Evolutionary conservation across 2,888 invertebrate genomes (phyloP), one percentile per base, ranked within the genome.

Genomic region (Cephus spinipes): DNA sequence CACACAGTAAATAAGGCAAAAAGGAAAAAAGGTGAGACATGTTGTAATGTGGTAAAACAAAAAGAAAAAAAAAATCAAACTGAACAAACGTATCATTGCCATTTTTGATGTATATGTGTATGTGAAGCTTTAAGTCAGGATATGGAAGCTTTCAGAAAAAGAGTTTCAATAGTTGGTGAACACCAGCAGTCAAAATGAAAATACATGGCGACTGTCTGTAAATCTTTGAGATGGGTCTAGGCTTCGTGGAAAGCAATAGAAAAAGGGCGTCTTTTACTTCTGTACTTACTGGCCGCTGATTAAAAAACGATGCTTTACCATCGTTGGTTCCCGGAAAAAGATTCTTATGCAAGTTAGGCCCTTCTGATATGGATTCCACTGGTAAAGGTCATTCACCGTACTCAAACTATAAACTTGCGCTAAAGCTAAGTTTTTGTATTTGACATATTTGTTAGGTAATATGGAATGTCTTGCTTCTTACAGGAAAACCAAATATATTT

Each of bases 261-360:
- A 69, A 55, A 40, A 31, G 74, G 68, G 74, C 11, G 74, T 78
- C 73, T 73, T 69, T 76, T 76, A 76, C 68, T 78, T 76, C 73
- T 36, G 55, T 78, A 78, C 78, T 78, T 76, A 78, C 78, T 78
- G 75, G 68, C n/a, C 40, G 78, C 40, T 76, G 78, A 75, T 68
- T 75, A 78, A 78, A 76, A 78, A 55, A 55, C 23, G 55, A 55
- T 55, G 23, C 23, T 55, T 55, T 55, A 55, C 3, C 55, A 23
- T 55, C 55, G 23, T 55, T 55, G 55, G 15, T 55, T 55, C 9
- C 55, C 55, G 55, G 55, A 55, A 55, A 55, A 55, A 55, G 55
- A 55, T 55, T 55, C 55, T 55, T 55, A 55, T 55, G 23, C 23
- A 55, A 23, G 23, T 40, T 40, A 40, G 55, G 55, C 55, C 23